These are phyloP conservation scores for Eucidaris tribuloides DNA, from an alignment of 35 echinoderm and acorn worm genomes.

Conservation along the genomic window DNA sequence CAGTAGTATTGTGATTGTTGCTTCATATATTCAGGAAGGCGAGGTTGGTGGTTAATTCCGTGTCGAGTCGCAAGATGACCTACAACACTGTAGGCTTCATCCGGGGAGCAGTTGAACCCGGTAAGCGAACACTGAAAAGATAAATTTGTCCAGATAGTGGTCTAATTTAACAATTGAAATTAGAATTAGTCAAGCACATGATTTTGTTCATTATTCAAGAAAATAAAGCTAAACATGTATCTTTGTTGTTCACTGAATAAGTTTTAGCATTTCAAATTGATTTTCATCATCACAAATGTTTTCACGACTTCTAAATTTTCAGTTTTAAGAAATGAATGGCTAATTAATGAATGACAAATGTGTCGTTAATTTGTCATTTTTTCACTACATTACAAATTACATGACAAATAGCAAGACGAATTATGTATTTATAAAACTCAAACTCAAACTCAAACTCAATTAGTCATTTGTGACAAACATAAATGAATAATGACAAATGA, in stretches of 20 bases:
- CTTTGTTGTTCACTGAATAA: background rate
- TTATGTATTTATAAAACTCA: too few species aligned
- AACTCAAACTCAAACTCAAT: too few species aligned
- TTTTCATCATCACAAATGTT: background rate
- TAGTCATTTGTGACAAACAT: too few species aligned
- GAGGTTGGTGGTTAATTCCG: background rate
- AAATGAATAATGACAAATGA: too few species aligned
- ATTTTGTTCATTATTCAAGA: background rate
- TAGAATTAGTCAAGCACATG: background rate
- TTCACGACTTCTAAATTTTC: background rate
- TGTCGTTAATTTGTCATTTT: too few species aligned
- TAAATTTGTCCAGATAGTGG: background rate
- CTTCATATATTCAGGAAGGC: background rate
- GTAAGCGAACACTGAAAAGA: background rate
- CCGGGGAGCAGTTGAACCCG: constrained; percentile 26
- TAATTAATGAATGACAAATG: too few species aligned
- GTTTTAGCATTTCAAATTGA: background rate
- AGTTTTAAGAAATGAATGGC: background rate
- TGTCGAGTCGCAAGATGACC: background rate
- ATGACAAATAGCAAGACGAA: too few species aligned
- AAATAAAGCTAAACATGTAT: background rate
- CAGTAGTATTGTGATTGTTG: too few species aligned
- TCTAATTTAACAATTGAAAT: background rate
- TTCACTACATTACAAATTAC: too few species aligned
- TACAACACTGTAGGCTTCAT: constrained; percentile 54